These are phyloP conservation scores for Peromyscus nudipes DNA, from an alignment of 2,797 vertebrate species.

Conservation along the genomic window DNA sequence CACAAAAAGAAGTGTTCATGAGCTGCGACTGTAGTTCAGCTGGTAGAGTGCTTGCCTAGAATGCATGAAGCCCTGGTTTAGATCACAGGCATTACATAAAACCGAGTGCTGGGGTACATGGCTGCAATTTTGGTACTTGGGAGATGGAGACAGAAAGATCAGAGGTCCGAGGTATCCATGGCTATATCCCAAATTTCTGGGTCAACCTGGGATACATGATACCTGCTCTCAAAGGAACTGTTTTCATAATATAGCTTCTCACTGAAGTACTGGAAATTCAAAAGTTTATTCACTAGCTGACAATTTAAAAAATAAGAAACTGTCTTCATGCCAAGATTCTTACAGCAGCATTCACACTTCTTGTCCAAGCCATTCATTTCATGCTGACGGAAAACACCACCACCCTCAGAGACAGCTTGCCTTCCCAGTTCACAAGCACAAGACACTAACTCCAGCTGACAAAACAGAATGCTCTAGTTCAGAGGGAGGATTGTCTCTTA, in stretches of 20 bases:
- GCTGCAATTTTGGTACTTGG: not conserved
- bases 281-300: conserved; percentile 60
- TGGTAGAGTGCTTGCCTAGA: not conserved
- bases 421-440: conserved; percentile 86
- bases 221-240: not conserved
- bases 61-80: not conserved
- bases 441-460: conserved; percentile 88
- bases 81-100: not conserved
- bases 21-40: not conserved
- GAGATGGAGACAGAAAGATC: not conserved
- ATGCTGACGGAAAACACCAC: conserved; percentile 71
- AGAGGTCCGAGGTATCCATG: not conserved
- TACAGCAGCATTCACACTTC: conserved; percentile 68
- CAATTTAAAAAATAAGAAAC: conserved; percentile 73
- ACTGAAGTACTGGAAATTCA: conserved; percentile 24
- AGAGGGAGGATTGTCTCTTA: conserved; percentile 87
- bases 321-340: conserved; percentile 77
- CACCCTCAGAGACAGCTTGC: conserved; percentile 82
- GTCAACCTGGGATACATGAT: not conserved
- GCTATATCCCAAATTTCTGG: not conserved
- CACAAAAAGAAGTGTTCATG: conserved; percentile 1
- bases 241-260: conserved; percentile 38
- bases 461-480: conserved; percentile 88
- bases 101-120: not conserved
- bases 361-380: conserved; percentile 81